Percentiles rank a stretch among this genome's conserved stretches.
Evolutionary conservation across 2,113 vertebrate genomes (phyloP).

Genomic region (Ammodytes dubius): DNA sequence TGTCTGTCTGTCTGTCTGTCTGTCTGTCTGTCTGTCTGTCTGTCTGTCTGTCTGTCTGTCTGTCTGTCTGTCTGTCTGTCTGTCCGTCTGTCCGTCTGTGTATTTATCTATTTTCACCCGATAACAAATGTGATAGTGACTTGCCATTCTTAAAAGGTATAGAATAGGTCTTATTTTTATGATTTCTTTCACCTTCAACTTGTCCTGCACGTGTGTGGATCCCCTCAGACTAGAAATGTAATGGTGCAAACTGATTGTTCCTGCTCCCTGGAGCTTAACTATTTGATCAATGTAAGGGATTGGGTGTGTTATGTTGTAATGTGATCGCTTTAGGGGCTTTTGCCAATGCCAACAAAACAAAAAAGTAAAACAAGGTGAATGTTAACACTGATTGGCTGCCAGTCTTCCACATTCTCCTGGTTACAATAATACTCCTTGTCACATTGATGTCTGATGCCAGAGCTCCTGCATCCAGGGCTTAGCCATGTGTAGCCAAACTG

Average conservation of each 20-base stretch:
- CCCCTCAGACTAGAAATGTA: slow-evolving; percentile 8
- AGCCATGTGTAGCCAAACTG: neutral
- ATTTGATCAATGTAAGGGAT: slow-evolving; percentile 32
- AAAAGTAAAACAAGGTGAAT: slow-evolving; percentile 1
- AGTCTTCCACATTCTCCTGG: slow-evolving; percentile 17
- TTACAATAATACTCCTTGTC: slow-evolving; percentile 19
- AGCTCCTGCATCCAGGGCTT: slow-evolving; percentile 7
- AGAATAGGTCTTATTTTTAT: neutral
- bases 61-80: too few species aligned
- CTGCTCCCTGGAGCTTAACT: slow-evolving; percentile 23
- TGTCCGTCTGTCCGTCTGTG: too few species aligned
- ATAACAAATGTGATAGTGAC: neutral
- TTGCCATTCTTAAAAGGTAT: neutral
- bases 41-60: too few species aligned
- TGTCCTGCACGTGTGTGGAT: slow-evolving; percentile 1
- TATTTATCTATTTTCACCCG: neutral
- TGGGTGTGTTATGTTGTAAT: slow-evolving; percentile 15
- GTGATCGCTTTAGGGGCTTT: slow-evolving; percentile 26
- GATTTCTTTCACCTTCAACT: neutral
- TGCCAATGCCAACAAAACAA: slow-evolving; percentile 7
- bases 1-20: too few species aligned
- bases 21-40: too few species aligned
- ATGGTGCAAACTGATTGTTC: neutral
- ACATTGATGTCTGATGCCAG: slow-evolving; percentile 13
- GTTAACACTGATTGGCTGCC: slow-evolving; percentile 37